Evolutionary conservation across 2,797 vertebrate genomes (phyloP).

Genomic region (Saxicola maurus): DNA sequence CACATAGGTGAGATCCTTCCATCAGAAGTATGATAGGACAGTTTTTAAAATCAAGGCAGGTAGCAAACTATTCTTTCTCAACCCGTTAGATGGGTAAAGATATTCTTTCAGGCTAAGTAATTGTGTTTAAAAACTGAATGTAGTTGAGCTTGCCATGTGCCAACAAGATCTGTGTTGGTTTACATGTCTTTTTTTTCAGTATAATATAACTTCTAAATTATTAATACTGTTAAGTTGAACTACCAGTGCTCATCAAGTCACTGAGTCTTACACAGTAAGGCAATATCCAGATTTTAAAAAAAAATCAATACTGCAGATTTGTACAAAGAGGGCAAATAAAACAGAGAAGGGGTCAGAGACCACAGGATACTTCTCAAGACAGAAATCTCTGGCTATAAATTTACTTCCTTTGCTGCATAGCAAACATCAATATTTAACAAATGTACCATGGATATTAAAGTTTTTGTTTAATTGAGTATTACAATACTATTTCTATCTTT

Average conservation of each 20-base stretch:
- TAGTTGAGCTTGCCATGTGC: neutral
- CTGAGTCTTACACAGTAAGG: neutral
- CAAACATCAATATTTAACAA: neutral
- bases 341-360: neutral
- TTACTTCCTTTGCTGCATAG: neutral
- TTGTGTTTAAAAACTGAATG: neutral
- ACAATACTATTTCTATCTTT: neutral
- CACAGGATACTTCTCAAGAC: neutral
- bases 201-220: neutral
- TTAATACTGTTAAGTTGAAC: neutral
- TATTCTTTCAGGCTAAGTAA: neutral
- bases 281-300: neutral
- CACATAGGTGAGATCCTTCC: neutral
- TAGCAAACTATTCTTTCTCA: neutral
- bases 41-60: neutral
- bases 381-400: neutral
- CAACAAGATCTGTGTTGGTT: neutral
- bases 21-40: neutral
- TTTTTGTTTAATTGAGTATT: neutral
- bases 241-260: neutral
- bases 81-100: neutral
- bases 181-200: neutral
- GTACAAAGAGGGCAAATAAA: neutral
- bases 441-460: neutral
- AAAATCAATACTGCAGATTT: neutral